phyloP scores from a whole-genome alignment of 2,113 vertebrate species.

The Mirounga angustirostris region DNA sequence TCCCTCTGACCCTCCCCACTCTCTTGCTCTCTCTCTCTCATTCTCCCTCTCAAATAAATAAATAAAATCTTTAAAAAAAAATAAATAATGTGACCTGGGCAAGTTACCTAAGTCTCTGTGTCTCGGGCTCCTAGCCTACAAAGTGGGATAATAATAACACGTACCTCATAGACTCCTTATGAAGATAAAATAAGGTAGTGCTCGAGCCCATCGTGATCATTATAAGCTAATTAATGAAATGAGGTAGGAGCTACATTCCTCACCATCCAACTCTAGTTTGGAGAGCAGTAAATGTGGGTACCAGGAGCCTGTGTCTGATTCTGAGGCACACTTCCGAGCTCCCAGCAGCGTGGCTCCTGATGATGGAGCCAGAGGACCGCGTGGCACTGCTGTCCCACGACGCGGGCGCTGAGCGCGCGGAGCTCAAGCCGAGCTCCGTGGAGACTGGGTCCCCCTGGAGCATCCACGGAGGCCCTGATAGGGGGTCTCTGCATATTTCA shows the following conservation, averaged over 20 bases:
- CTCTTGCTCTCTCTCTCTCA: no score
- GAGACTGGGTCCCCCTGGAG: no score
- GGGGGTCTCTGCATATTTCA: not conserved
- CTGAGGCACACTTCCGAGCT: not conserved
- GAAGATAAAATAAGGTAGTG: not conserved
- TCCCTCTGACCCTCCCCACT: no score
- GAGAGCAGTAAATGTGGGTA: not conserved
- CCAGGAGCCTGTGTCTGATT: not conserved
- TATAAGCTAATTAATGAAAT: not conserved
- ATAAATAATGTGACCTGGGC: no score
- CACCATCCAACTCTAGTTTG: not conserved
- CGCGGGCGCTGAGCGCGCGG: fast-evolving
- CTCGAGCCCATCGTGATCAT: not conserved
- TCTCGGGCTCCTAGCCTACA: not conserved
- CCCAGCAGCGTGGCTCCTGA: not conserved
- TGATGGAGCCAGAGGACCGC: not conserved
- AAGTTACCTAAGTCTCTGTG: not conserved
- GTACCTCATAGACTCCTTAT: not conserved
- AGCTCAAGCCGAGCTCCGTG: not conserved
- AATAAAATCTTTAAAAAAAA: no score
- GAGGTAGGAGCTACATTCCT: not conserved
- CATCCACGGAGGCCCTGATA: fast-evolving
- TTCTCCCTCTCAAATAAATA: no score
- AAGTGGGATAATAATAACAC: not conserved
- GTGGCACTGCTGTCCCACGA: fast-evolving